Percentiles rank a stretch among this genome's conserved stretches.
Conservation (phyloP, 2,888 invertebrate species). For the Tetragonula carbonaria region DNA sequence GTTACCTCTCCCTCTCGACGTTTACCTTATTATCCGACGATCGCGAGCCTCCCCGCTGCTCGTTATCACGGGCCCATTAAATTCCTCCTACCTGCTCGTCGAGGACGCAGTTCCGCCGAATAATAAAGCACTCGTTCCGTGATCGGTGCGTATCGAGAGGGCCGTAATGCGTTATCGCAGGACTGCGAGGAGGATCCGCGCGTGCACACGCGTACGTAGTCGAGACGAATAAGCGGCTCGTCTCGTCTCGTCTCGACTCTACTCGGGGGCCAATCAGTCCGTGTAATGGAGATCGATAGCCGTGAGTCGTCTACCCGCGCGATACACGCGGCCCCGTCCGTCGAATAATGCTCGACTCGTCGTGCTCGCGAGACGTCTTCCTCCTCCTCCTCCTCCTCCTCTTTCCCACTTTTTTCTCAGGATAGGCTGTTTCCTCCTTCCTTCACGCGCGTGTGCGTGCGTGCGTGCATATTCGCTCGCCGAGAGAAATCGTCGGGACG, state of each 20-base stretch:
- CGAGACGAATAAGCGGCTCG: constrained; percentile 65
- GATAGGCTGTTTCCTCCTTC: too few species aligned
- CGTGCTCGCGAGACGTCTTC: constrained; percentile 31
- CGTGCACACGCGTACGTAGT: constrained; percentile 33
- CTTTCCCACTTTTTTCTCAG: background rate
- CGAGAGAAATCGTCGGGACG: constrained; percentile 27
- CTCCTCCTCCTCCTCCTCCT: background rate
- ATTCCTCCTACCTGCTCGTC: constrained; percentile 36
- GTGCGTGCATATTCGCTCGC: background rate
- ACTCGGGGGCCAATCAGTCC: constrained; percentile 73
- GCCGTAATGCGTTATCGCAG: constrained; percentile 66
- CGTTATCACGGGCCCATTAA: constrained; percentile 57
- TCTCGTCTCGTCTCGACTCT: constrained; percentile 53
- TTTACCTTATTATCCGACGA: constrained; percentile 52
- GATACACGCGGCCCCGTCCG: constrained; percentile 53
- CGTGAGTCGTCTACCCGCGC: constrained; percentile 72
- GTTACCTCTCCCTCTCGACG: constrained; percentile 19
- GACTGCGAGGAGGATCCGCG: constrained; percentile 56
- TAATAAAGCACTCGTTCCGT: constrained; percentile 58
- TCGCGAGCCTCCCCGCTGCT: constrained; percentile 40
- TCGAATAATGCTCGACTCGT: constrained; percentile 45
- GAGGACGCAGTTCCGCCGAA: constrained; percentile 44
- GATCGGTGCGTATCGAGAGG: constrained; percentile 39
- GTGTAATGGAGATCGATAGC: constrained; percentile 80
- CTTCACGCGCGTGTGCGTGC: too few species aligned